Conservation (phyloP, 2,113 vertebrate genomes). For the Planiliza haematocheilus region DNA sequence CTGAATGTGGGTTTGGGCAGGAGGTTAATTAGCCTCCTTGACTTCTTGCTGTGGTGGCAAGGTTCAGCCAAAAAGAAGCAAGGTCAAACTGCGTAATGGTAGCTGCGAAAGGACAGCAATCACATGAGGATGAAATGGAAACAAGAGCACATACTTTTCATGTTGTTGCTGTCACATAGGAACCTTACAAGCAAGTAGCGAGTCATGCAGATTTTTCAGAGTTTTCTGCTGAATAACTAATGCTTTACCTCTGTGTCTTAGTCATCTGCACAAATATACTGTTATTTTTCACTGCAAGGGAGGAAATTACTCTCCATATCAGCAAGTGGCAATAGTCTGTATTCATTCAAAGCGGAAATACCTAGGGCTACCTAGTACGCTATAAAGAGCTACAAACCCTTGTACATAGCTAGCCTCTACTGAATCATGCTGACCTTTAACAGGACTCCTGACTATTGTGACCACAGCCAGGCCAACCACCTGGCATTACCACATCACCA, state of each 20-base stretch:
- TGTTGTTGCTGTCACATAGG: neutral
- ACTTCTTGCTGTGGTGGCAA: conserved; percentile 49
- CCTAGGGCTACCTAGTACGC: too few relatives aligned
- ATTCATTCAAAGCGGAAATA: too few relatives aligned
- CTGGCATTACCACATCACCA: too few relatives aligned
- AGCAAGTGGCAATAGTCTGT: too few relatives aligned
- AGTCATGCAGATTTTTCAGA: neutral
- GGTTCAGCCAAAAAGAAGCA: conserved; percentile 45
- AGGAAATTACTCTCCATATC: too few relatives aligned
- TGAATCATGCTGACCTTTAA: too few relatives aligned
- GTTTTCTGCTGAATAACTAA: neutral
- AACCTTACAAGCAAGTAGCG: conserved; percentile 7
- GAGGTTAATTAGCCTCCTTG: conserved; percentile 63
- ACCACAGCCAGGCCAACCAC: too few relatives aligned
- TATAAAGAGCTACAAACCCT: too few relatives aligned
- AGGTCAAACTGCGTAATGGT: conserved; percentile 45
- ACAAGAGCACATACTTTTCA: neutral
- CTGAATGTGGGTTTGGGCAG: neutral
- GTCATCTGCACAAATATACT: neutral
- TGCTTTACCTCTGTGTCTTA: neutral
- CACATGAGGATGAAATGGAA: conserved; percentile 4
- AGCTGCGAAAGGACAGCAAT: conserved; percentile 17
- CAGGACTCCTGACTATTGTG: too few relatives aligned
- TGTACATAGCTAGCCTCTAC: too few relatives aligned
- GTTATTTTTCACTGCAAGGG: too few relatives aligned